Conservation (phyloP, 2,888 invertebrate species). For the Cosmopolites sordidus region DNA sequence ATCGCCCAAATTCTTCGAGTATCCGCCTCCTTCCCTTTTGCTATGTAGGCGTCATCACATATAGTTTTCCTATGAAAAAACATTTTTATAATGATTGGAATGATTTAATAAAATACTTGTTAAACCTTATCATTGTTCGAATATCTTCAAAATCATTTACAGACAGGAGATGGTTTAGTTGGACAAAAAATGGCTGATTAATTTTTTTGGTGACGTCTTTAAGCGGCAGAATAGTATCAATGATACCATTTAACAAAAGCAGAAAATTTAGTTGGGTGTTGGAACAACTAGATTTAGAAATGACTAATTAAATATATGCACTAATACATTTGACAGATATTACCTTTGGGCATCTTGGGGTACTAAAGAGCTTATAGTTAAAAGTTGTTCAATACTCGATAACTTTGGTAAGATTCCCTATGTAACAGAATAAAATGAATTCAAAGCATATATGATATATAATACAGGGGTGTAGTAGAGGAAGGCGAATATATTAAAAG, state of each 20-base stretch:
- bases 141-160: constrained; percentile 35
- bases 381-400: constrained; percentile 72
- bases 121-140: constrained; percentile 27
- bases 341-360: constrained; percentile 47
- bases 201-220: constrained; percentile 45
- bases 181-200: constrained; percentile 37
- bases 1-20: constrained; percentile 73
- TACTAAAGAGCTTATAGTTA: constrained; percentile 57
- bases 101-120: not conserved
- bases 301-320: not conserved
- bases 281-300: constrained; percentile 47
- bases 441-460: too few species aligned
- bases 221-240: constrained; percentile 68
- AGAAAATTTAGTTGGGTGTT: constrained; percentile 76
- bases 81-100: not conserved
- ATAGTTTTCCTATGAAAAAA: constrained; percentile 40
- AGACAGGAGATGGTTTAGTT: constrained; percentile 34
- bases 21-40: constrained; percentile 53
- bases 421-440: constrained; percentile 31
- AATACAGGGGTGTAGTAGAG: too few species aligned
- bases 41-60: constrained; percentile 55
- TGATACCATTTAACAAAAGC: constrained; percentile 69
- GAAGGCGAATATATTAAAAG: too few species aligned
- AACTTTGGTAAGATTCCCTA: constrained; percentile 64
- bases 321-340: not conserved